Percentiles rank a stretch among this genome's conserved stretches.
Conservation (phyloP, 2,888 invertebrate species). For the Nemapogon koenigi region DNA sequence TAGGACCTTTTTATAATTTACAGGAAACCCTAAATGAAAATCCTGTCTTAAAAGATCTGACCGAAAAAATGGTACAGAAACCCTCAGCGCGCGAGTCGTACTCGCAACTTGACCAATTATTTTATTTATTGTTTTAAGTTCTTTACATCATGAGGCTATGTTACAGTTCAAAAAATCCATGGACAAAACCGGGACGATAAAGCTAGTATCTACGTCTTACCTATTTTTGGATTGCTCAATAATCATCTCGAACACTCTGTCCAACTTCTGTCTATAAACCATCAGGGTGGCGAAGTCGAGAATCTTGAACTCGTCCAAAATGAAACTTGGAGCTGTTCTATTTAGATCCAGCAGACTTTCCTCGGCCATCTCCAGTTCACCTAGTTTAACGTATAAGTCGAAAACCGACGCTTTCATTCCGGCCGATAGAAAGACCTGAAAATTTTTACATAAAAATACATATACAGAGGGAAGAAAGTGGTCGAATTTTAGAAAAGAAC, state of each 20-base stretch:
- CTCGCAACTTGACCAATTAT: too few species aligned
- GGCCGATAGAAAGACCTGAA: conserved; percentile 59
- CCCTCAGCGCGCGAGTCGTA: too few species aligned
- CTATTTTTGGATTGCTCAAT: conserved; percentile 49
- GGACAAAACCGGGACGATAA: too few species aligned
- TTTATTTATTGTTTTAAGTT: too few species aligned
- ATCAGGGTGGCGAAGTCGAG: conserved; percentile 68
- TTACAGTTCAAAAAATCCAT: too few species aligned
- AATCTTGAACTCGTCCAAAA: conserved; percentile 70
- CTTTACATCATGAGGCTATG: too few species aligned
- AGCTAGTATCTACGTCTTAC: too few species aligned
- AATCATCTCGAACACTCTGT: conserved; percentile 53
- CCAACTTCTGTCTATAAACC: conserved; percentile 47
- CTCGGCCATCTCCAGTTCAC: conserved; percentile 61
- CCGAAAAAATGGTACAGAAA: too few species aligned
- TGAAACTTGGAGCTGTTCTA: conserved; percentile 57
- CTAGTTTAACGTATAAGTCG: conserved; percentile 63
- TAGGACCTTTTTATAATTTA: too few species aligned
- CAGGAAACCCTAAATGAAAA: too few species aligned
- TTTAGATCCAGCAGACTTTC: conserved; percentile 56
- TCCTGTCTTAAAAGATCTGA: too few species aligned
- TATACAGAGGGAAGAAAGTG: neutral
- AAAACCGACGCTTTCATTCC: conserved; percentile 73
- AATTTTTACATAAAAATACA: conserved; percentile 8
- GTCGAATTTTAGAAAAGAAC: too few species aligned